Evolutionary conservation across 2,113 vertebrate genomes (phyloP).

Genomic region (Bos taurus): DNA sequence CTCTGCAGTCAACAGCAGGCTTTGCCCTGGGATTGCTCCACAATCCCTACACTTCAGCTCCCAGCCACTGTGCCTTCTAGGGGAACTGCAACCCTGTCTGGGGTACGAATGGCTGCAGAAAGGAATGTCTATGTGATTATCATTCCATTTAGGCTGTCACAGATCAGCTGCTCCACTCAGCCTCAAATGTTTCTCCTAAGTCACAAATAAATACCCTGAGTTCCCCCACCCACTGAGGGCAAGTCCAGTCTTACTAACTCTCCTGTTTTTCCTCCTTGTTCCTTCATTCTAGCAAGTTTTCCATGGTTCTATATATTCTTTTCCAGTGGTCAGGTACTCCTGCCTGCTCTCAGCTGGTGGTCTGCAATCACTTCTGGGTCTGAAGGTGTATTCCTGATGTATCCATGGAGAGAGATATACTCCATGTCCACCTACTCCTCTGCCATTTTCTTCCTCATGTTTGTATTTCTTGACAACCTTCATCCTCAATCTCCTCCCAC

Average conservation of each 20-base stretch:
- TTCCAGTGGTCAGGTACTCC: too few species aligned
- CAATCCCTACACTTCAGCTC: not conserved
- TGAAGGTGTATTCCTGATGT: not conserved
- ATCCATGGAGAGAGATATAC: not conserved
- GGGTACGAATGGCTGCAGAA: not conserved
- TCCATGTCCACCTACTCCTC: not conserved
- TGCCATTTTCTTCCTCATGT: not conserved
- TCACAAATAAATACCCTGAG: not conserved
- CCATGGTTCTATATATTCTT: too few species aligned
- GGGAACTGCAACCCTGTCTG: too few species aligned
- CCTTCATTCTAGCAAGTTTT: too few species aligned
- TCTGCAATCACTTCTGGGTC: not conserved
- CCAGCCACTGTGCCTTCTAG: not conserved
- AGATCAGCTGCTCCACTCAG: not conserved
- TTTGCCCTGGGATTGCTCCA: not conserved
- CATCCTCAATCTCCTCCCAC: not conserved
- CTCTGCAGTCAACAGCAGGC: not conserved
- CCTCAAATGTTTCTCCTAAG: not conserved
- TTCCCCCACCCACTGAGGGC: not conserved
- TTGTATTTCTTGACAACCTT: not conserved
- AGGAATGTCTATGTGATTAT: not conserved
- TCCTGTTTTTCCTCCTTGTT: too few species aligned
- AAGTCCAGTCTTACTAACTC: not conserved
- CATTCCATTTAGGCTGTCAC: too few species aligned
- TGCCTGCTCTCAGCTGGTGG: not conserved